Percentiles rank a stretch among this genome's conserved stretches.
phyloP scores from a whole-genome alignment of 1,140 invertebrate species.

The Trinorchestia longiramus region DNA sequence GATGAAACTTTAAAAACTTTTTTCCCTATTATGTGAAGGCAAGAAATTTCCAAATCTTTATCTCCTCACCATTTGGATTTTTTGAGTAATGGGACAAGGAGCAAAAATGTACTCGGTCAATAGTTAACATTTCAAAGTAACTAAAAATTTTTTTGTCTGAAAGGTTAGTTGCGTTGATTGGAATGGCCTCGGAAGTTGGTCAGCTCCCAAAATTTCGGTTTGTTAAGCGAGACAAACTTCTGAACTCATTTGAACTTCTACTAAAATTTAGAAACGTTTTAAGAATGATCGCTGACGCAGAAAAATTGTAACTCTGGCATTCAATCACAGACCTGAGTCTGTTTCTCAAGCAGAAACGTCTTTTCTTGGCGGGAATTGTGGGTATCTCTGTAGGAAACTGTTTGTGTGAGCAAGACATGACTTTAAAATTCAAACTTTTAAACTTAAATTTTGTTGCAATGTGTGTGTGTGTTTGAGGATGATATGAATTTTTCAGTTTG shows the following conservation, averaged over 20 bases:
- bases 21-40: not conserved
- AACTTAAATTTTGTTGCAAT: not conserved
- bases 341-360: not conserved
- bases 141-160: not conserved
- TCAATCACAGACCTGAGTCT: not conserved
- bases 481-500: too few relatives aligned
- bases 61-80: not conserved
- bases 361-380: not conserved
- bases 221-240: not conserved
- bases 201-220: not conserved
- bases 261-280: not conserved
- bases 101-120: not conserved
- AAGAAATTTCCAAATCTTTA: not conserved
- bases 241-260: not conserved
- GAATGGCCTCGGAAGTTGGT: not conserved
- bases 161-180: not conserved
- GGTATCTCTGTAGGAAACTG: not conserved
- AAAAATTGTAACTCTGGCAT: not conserved
- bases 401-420: not conserved
- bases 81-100: not conserved
- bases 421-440: not conserved
- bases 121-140: not conserved
- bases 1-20: not conserved
- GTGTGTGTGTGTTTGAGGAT: not conserved
- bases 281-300: not conserved